Evolutionary conservation across 2,113 vertebrate genomes (phyloP).

Genomic region (Labeo catla): DNA sequence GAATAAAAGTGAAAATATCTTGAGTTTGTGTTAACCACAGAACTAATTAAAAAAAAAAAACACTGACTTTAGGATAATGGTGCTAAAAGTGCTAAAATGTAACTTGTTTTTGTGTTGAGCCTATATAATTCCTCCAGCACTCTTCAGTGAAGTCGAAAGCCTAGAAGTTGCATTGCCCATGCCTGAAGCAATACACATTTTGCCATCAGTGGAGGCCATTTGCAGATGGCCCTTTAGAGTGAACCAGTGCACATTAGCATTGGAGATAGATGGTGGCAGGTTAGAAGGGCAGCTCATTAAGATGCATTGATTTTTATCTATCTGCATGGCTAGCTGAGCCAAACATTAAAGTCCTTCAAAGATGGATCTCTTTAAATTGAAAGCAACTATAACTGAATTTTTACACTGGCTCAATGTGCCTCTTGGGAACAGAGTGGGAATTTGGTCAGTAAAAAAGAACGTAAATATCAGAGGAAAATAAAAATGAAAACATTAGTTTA

Average conservation of each 20-base stretch:
- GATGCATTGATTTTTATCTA: conserved; percentile 60
- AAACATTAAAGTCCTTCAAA: conserved; percentile 38
- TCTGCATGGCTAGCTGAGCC: conserved; percentile 34
- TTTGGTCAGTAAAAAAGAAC: conserved; percentile 24
- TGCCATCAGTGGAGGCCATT: conserved; percentile 32
- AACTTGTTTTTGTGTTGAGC: not conserved
- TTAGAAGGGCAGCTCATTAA: conserved; percentile 67
- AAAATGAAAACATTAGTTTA: conserved; percentile 29
- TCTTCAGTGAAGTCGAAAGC: not conserved
- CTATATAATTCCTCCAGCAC: not conserved
- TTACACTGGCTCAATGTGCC: not conserved
- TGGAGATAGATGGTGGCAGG: conserved; percentile 56
- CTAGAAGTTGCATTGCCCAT: not conserved
- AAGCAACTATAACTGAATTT: conserved; percentile 22
- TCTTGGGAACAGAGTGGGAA: not conserved
- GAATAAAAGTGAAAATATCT: not conserved
- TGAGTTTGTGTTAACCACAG: not conserved
- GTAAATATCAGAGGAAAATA: conserved; percentile 18
- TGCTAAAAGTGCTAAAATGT: not conserved
- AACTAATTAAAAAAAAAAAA: no score
- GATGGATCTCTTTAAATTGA: conserved; percentile 24
- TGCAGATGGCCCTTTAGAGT: conserved; percentile 47
- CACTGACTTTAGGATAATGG: not conserved
- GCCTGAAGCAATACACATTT: conserved; percentile 3
- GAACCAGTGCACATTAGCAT: conserved; percentile 36